Evolutionary conservation across 1,140 invertebrate genomes (phyloP).

Genomic region (Chionoecetes opilio): DNA sequence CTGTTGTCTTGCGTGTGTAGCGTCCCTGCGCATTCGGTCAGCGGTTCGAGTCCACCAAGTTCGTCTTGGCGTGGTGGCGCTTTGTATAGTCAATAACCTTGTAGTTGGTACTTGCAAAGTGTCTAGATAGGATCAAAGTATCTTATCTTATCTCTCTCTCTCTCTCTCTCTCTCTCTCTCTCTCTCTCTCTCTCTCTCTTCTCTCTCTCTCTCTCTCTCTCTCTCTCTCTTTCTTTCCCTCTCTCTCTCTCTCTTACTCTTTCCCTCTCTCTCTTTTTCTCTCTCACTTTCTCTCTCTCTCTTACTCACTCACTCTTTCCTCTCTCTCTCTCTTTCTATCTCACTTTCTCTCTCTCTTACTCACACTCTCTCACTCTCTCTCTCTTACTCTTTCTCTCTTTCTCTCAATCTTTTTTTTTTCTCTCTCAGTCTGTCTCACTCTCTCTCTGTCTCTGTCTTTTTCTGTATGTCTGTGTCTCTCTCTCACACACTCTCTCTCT

Average conservation of each 20-base stretch:
- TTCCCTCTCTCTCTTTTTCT: not conserved
- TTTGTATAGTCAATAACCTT: too few species aligned
- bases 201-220: too few species aligned
- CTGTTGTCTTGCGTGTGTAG: too few species aligned
- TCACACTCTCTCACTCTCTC: not conserved
- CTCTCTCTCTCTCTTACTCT: not conserved
- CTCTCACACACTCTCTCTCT: slow-evolving; percentile 10
- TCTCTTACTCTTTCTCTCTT: slow-evolving; percentile 32
- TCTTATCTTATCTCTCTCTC: too few species aligned
- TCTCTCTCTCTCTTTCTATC: slow-evolving; percentile 22
- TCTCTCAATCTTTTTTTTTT: not conserved
- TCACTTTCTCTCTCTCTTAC: not conserved
- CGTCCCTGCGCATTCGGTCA: too few species aligned
- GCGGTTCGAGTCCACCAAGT: too few species aligned
- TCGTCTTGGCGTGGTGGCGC: too few species aligned
- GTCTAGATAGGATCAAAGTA: too few species aligned
- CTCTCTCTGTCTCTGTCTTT: not conserved
- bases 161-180: too few species aligned
- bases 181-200: too few species aligned
- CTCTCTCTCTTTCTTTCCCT: too few species aligned
- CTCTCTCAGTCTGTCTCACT: not conserved
- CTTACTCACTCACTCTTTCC: not conserved
- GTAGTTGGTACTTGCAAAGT: too few species aligned
- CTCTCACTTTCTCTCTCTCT: not conserved
- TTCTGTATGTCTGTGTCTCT: not conserved